Evolutionary conservation across 2,797 vertebrate species (phyloP).

Genomic region (Varecia variegata): DNA sequence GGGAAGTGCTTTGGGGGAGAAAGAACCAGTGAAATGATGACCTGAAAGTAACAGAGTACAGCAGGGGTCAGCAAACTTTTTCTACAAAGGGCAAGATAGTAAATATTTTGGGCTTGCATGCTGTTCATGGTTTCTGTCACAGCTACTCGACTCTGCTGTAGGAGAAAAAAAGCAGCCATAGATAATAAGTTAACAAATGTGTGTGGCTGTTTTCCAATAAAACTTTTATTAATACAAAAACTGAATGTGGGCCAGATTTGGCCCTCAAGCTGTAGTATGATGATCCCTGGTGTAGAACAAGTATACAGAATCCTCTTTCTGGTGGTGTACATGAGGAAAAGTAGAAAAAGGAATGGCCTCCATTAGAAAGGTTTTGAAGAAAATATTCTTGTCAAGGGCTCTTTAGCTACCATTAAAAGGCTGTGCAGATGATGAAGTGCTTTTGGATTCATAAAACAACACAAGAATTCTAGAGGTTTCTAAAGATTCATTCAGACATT

Average conservation of each 20-base stretch:
- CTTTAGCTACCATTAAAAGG: background rate
- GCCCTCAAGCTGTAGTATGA: background rate
- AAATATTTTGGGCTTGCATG: background rate
- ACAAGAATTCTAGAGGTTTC: background rate
- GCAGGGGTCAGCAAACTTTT: background rate
- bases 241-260: background rate
- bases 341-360: background rate
- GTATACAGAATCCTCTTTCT: background rate
- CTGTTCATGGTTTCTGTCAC: background rate
- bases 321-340: background rate
- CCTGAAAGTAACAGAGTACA: background rate
- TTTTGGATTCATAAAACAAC: slow-evolving; percentile 51
- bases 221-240: background rate
- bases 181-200: background rate
- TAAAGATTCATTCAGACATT: slow-evolving; percentile 60
- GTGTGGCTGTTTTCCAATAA: background rate
- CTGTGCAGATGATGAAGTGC: slow-evolving; percentile 3
- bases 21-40: background rate
- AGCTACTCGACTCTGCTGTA: background rate
- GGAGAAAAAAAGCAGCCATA: background rate
- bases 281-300: background rate
- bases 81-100: background rate
- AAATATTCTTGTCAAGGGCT: background rate
- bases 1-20: background rate
- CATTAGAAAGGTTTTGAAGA: background rate